Conservation (phyloP, 2,888 invertebrate genomes). For the Odontomyia ornata region DNA sequence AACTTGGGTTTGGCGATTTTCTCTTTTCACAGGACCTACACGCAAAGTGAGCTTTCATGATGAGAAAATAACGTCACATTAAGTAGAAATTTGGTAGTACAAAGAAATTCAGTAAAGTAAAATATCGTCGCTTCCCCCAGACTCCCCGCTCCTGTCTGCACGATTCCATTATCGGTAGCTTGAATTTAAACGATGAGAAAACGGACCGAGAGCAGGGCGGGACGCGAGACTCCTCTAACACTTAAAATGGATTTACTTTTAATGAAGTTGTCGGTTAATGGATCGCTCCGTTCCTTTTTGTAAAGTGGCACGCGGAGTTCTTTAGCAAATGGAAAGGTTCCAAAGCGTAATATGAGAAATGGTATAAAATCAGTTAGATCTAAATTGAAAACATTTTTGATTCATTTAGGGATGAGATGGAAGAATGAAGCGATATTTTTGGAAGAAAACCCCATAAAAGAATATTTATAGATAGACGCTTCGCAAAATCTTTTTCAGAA, state of each 20-base stretch:
- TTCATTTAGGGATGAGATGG: background rate
- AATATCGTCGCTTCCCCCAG: background rate
- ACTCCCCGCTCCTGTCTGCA: no score
- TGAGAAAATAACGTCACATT: background rate
- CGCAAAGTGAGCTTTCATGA: background rate
- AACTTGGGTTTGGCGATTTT: background rate
- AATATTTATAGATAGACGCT: no score
- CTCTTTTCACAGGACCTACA: background rate
- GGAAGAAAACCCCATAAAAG: no score
- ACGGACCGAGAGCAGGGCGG: no score
- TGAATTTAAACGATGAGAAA: no score
- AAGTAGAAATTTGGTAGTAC: background rate
- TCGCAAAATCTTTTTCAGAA: no score
- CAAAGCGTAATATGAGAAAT: background rate
- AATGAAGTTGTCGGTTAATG: constrained; percentile 15
- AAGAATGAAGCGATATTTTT: no score
- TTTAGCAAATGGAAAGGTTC: background rate
- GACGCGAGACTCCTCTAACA: background rate
- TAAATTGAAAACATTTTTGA: background rate
- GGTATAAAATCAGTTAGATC: background rate
- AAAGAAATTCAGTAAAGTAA: background rate
- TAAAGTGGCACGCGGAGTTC: no score
- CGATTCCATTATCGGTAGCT: no score
- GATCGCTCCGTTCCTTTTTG: background rate
- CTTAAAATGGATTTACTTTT: constrained; percentile 3